Conservation (phyloP, 2,797 vertebrate genomes). For the Pyrocephalus nanus region DNA sequence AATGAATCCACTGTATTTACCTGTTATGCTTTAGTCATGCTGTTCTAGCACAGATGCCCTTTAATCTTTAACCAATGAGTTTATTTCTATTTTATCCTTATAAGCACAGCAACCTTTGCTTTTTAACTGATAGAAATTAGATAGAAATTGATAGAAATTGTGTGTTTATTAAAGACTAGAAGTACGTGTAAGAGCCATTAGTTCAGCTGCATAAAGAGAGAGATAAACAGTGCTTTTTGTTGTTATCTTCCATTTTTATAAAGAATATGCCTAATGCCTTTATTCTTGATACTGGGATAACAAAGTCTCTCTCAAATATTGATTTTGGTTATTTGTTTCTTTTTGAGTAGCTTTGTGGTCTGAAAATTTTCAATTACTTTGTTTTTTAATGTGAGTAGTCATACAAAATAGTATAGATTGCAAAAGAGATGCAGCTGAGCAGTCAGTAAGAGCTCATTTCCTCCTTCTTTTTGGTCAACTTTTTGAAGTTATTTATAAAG, state of each 20-base stretch:
- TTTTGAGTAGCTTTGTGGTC: background rate
- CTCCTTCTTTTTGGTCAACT: background rate
- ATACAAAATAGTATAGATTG: background rate
- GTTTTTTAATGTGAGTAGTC: background rate
- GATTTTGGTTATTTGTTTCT: background rate
- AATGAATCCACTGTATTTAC: background rate
- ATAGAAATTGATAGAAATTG: background rate
- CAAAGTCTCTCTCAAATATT: background rate
- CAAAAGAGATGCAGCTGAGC: background rate
- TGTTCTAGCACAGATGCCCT: background rate
- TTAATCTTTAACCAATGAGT: conserved; percentile 6
- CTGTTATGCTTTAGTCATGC: background rate
- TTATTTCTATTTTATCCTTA: background rate
- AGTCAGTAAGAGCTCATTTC: background rate
- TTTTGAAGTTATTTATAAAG: background rate
- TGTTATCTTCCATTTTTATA: background rate
- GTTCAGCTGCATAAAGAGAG: background rate
- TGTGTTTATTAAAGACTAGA: background rate
- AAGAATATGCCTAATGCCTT: background rate
- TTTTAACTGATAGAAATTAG: background rate
- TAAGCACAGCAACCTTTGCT: background rate
- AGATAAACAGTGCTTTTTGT: background rate
- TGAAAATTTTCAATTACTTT: background rate
- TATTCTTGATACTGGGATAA: background rate
- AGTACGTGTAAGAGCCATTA: background rate